A percentile compares a stretch with the other conserved stretches of the same genome.
These are phyloP conservation scores for Stegodyphus mimosarum DNA, from an alignment of 1,140 invertebrate genomes.

Conservation along the genomic window DNA sequence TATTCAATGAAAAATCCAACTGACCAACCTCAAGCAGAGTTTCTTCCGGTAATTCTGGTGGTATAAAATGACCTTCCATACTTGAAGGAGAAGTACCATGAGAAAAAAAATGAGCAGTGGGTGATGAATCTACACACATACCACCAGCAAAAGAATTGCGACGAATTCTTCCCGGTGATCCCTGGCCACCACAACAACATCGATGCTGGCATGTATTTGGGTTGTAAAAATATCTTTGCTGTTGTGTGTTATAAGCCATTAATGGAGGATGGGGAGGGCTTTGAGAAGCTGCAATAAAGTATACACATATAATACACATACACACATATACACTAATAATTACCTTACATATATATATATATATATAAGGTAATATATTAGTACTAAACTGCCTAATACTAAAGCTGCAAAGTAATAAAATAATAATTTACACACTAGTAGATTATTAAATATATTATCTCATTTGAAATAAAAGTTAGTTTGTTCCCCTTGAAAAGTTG, in stretches of 20 bases:
- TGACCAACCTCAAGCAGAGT: slow-evolving; percentile 83
- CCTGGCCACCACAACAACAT: slow-evolving; percentile 40
- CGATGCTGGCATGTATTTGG: slow-evolving; percentile 37
- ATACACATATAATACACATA: background rate
- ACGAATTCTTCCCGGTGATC: slow-evolving; percentile 39
- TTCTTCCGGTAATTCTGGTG: slow-evolving; percentile 93
- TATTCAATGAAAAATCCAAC: too few relatives aligned
- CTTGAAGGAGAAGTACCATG: slow-evolving; percentile 69
- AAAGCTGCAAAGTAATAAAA: too few relatives aligned
- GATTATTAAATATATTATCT: too few relatives aligned
- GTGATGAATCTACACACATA: slow-evolving; percentile 38
- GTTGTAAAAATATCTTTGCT: slow-evolving; percentile 34
- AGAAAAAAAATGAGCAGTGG: slow-evolving; percentile 13
- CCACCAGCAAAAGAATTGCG: slow-evolving; percentile 22
- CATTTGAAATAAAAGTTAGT: too few relatives aligned
- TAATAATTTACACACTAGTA: too few relatives aligned
- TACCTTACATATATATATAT: too few relatives aligned
- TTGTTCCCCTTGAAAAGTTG: too few relatives aligned
- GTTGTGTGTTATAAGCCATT: slow-evolving; percentile 41
- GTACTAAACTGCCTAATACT: too few relatives aligned
- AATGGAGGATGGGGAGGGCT: slow-evolving; percentile 20
- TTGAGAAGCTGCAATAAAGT: slow-evolving; percentile 34
- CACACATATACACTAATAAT: background rate
- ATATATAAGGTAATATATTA: too few relatives aligned
- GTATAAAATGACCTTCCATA: slow-evolving; percentile 79